Evolutionary conservation across 2,797 vertebrate species (phyloP).

Genomic region (Danio jaintianensis): DNA sequence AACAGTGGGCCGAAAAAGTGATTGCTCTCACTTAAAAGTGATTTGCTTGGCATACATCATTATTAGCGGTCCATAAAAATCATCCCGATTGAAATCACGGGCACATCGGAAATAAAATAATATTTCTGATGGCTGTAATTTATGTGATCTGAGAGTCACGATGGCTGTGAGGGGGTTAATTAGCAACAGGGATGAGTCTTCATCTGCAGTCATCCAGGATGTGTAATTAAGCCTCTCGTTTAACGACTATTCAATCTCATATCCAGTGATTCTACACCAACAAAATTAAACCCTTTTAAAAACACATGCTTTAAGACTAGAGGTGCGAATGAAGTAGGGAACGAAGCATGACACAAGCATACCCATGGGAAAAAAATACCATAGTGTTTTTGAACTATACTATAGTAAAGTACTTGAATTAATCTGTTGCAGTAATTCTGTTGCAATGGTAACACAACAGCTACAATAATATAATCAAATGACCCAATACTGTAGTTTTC

Average conservation of each 20-base stretch:
- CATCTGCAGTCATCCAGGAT: slow-evolving; percentile 57
- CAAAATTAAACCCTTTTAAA: neutral
- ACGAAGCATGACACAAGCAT: neutral
- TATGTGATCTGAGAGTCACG: slow-evolving; percentile 72
- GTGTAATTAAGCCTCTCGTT: slow-evolving; percentile 65
- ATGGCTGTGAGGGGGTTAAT: slow-evolving; percentile 79
- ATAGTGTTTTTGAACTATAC: too few relatives aligned
- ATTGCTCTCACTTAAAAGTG: slow-evolving; percentile 60
- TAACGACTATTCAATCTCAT: slow-evolving; percentile 49
- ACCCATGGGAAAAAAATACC: too few relatives aligned
- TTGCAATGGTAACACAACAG: too few relatives aligned
- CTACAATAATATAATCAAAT: too few relatives aligned
- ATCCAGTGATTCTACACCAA: slow-evolving; percentile 2
- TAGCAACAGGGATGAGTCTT: slow-evolving; percentile 78
- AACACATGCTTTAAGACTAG: neutral
- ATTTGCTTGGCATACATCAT: slow-evolving; percentile 64
- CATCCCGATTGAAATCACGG: slow-evolving; percentile 52
- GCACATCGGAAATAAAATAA: slow-evolving; percentile 73
- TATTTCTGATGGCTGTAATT: slow-evolving; percentile 81
- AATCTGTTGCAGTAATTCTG: too few relatives aligned
- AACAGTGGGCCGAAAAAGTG: slow-evolving; percentile 55
- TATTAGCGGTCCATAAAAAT: slow-evolving; percentile 60
- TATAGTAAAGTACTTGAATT: too few relatives aligned
- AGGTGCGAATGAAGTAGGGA: neutral
- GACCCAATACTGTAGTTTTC: too few relatives aligned